Evolutionary conservation across 2,797 vertebrate genomes (phyloP), one percentile per base, ranked within the genome.

Genomic region (Pipistrellus pygmaeus): DNA sequence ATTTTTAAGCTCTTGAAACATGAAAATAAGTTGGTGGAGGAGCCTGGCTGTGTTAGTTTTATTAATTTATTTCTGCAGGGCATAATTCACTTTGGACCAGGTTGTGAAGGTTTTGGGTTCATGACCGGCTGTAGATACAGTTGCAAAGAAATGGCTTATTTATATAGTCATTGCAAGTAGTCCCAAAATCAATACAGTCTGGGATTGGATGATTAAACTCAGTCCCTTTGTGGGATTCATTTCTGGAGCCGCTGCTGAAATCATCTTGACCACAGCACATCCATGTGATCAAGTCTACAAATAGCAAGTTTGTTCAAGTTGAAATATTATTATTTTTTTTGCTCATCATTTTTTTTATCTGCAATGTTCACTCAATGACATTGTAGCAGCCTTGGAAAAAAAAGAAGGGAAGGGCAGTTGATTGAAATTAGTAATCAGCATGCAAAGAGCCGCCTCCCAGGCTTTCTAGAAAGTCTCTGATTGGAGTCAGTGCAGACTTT

Each of bases 11-110:
- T 98, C 98, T 98, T 98, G 98, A 98, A 99, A 99, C 97, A 98
- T 98, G 98, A 99, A 99, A 99, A 98, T 98, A 98, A 98, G 98
- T 98, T 98, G 97, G 98, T 98, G 95, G 98, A 98, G 98, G 98
- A 98, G 98, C 97, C 98, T 72, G 97, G 98, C 98, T 98, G 97
- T 98, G 98, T 98, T 98, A 97, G 98, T 98, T 99, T 98, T 98
- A 98, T 99, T 99, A 99, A 99, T 98, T 98, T 98, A 98, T 99
- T 99, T 99, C 98, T 99, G 96, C 98, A 98, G 99, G 99, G 98
- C 97, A 98, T 98, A 98, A 98, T 98, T 98, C 98, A 98, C 97
- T 98, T 98, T 98, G 98, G 98, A 98, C 98, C 98, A 98, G 98
- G 98, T 98, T 98, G 98, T 98, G 98, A 98, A 98, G 98, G 98